Evolutionary conservation across 1,140 invertebrate genomes (phyloP).

Genomic region (Cotesia typhae): DNA sequence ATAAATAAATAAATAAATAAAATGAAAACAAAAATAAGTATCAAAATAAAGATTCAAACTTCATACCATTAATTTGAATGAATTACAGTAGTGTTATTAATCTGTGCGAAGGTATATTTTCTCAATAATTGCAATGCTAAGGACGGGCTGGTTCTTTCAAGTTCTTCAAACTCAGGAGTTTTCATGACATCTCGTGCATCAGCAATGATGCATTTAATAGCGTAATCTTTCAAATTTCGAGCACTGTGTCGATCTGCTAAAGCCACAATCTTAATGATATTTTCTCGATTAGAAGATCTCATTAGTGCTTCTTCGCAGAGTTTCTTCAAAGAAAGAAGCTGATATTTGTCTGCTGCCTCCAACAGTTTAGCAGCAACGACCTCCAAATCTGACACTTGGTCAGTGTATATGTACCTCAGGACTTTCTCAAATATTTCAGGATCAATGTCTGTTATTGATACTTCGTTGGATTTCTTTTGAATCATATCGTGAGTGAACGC

Average conservation of each 20-base stretch:
- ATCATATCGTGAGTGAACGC: conserved; percentile 73
- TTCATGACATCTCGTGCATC: too few relatives aligned
- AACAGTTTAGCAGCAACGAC: not conserved
- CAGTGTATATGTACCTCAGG: conserved; percentile 23
- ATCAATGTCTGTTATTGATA: conserved; percentile 69
- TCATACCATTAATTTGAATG: too few relatives aligned
- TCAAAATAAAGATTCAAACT: too few relatives aligned
- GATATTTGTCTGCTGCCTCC: conserved; percentile 27
- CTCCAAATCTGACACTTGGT: not conserved
- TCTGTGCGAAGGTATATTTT: too few relatives aligned
- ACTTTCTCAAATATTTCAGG: conserved; percentile 24
- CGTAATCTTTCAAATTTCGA: too few relatives aligned
- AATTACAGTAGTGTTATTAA: too few relatives aligned
- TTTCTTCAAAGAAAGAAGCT: not conserved
- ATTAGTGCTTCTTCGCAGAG: not conserved
- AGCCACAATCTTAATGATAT: not conserved
- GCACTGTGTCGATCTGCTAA: not conserved
- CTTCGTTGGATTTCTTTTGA: conserved; percentile 65
- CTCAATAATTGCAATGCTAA: too few relatives aligned
- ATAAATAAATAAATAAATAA: too few relatives aligned
- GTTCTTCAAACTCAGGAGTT: too few relatives aligned
- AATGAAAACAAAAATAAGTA: too few relatives aligned
- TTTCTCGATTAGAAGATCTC: not conserved
- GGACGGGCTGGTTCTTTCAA: too few relatives aligned
- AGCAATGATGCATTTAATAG: too few relatives aligned